A percentile compares a stretch with the other conserved stretches of the same genome.
These are phyloP conservation scores for Chionis minor DNA, from an alignment of 2,113 vertebrate genomes.

Conservation along the genomic window DNA sequence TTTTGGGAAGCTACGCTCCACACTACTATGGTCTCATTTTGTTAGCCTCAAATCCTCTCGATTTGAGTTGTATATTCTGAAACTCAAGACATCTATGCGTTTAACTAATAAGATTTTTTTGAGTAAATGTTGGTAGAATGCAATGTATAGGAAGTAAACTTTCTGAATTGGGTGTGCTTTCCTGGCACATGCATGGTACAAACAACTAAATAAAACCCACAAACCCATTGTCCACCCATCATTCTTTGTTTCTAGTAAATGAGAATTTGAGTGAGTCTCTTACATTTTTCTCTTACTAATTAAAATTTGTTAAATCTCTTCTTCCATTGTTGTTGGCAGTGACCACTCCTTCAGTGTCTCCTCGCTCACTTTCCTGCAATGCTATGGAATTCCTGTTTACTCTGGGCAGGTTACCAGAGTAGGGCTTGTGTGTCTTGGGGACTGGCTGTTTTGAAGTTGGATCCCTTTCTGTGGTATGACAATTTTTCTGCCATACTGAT, in stretches of 20 bases:
- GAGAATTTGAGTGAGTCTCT: not conserved
- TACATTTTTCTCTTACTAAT: not conserved
- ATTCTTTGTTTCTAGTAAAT: not conserved
- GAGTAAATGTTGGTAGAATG: not conserved
- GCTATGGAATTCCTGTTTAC: not conserved
- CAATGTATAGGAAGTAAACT: not conserved
- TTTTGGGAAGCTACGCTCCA: not conserved
- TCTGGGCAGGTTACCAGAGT: not conserved
- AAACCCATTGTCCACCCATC: not conserved
- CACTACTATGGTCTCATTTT: not conserved
- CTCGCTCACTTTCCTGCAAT: not conserved
- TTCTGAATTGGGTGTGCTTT: not conserved
- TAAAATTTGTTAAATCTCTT: not conserved
- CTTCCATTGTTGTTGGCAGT: not conserved
- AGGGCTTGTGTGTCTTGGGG: not conserved
- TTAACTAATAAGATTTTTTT: not conserved
- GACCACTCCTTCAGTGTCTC: not conserved
- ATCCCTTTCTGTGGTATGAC: not conserved
- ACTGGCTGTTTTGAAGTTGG: not conserved
- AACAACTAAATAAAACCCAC: not conserved
- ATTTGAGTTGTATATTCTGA: not conserved
- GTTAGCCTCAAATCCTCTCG: not conserved
- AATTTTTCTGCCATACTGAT: not conserved
- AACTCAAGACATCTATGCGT: not conserved
- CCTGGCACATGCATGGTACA: not conserved